Percentiles rank a stretch among this genome's conserved stretches.
These are phyloP conservation scores for Lydus trimaculatus DNA, from an alignment of 2,888 invertebrate genomes.

Conservation along the genomic window DNA sequence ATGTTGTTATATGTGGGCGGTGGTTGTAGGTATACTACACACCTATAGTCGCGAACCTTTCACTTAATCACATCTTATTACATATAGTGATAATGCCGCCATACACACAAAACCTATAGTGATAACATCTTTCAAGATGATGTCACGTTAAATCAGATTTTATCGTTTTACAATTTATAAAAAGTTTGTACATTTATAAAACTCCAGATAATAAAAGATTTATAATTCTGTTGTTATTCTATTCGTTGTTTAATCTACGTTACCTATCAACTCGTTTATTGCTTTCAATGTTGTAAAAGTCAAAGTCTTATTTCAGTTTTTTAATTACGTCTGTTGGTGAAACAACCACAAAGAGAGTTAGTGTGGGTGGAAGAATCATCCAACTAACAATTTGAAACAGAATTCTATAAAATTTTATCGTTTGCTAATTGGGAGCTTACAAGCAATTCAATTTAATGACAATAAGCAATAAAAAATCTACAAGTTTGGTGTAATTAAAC, in stretches of 20 bases:
- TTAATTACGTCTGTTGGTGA: constrained; percentile 6
- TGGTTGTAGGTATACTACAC: background rate
- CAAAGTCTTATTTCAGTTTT: background rate
- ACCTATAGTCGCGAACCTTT: background rate
- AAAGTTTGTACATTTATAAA: background rate
- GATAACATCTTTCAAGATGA: constrained; percentile 4
- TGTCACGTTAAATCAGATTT: constrained; percentile 3
- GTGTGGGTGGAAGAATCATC: background rate
- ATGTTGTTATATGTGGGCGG: constrained; percentile 2
- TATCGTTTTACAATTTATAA: constrained; percentile 1
- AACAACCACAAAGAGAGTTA: background rate
- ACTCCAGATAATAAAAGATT: background rate
- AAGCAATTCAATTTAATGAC: background rate
- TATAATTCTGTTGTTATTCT: background rate
- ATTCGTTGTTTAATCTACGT: background rate
- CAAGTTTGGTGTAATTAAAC: background rate
- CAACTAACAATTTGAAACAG: background rate
- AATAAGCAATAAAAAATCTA: background rate
- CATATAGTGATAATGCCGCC: background rate
- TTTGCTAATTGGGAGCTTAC: constrained; percentile 1
- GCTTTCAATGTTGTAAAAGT: background rate
- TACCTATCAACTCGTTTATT: background rate
- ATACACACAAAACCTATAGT: constrained; percentile 1
- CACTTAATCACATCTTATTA: constrained; percentile 5
- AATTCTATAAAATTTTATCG: background rate